phyloP scores from a whole-genome alignment of 2,797 vertebrate species.

The Odontamblyopus rebecca region DNA sequence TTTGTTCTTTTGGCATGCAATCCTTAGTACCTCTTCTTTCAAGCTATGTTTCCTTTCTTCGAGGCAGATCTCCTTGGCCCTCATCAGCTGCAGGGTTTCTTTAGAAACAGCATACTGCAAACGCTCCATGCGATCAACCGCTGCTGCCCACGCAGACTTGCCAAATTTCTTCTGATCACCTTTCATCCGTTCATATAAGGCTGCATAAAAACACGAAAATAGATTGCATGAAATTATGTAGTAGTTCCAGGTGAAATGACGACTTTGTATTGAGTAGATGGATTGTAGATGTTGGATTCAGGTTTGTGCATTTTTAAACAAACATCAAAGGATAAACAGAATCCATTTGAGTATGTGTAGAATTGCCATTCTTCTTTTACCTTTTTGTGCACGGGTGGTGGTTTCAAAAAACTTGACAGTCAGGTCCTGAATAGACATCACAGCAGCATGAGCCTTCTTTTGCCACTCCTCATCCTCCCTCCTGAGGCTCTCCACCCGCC shows the following conservation, averaged over 20 bases:
- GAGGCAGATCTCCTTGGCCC: conserved; percentile 95
- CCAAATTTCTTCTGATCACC: conserved; percentile 95
- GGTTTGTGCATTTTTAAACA: no score
- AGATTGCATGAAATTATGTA: not conserved
- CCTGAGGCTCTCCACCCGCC: conserved; percentile 89
- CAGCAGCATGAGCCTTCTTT: conserved; percentile 90
- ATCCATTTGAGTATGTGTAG: conserved; percentile 1
- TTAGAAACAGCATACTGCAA: conserved; percentile 92
- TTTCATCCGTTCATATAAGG: conserved; percentile 91
- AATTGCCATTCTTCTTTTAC: conserved; percentile 65
- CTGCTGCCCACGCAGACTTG: conserved; percentile 92
- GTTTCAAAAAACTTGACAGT: conserved; percentile 98
- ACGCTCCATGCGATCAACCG: conserved; percentile 93
- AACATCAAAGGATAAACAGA: not conserved
- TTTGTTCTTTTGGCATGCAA: no score
- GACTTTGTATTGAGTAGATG: conserved; percentile 14
- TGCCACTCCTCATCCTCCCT: conserved; percentile 96
- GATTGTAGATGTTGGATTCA: no score
- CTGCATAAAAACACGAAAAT: conserved; percentile 63
- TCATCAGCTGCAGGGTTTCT: conserved; percentile 96
- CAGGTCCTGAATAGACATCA: conserved; percentile 94
- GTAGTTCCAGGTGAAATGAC: conserved; percentile 19
- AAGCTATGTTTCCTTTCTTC: conserved; percentile 93
- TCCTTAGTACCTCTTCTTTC: conserved; percentile 86
- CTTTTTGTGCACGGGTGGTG: conserved; percentile 93